Evolutionary conservation across 2,797 vertebrate genomes (phyloP).

Genomic region (Sitta carolinensis): DNA sequence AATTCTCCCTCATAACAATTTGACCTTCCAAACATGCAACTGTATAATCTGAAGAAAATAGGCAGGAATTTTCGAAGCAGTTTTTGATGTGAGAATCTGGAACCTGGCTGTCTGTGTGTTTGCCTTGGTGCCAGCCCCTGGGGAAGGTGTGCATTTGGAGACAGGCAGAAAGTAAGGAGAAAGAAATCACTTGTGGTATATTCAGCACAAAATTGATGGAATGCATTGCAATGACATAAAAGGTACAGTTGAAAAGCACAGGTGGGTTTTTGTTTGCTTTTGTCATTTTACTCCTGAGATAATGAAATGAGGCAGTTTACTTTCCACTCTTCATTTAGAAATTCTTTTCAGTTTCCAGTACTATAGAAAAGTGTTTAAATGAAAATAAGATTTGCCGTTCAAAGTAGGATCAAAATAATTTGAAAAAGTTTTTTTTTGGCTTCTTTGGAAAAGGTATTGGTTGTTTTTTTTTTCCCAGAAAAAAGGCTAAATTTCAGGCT

Average conservation of each 20-base stretch:
- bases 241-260: slow-evolving; percentile 1
- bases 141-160: background rate
- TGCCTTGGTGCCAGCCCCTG: background rate
- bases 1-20: background rate
- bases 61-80: background rate
- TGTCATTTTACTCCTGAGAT: background rate
- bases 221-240: background rate
- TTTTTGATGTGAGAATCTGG: background rate
- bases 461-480: background rate
- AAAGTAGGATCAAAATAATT: background rate
- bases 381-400: slow-evolving; percentile 12
- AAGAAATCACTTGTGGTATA: background rate
- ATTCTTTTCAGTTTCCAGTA: background rate
- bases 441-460: background rate
- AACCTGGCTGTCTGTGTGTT: background rate
- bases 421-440: background rate
- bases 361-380: slow-evolving; percentile 6
- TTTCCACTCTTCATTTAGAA: slow-evolving; percentile 15
- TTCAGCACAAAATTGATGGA: background rate
- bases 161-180: background rate
- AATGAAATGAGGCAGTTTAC: background rate
- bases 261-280: slow-evolving; percentile 33
- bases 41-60: background rate
- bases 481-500: background rate
- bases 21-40: background rate